A percentile compares a stretch with the other conserved stretches of the same genome.
phyloP scores from a whole-genome alignment of 37 sponge, comb jelly and placozoan genomes.

The Chondrosia reniformis region DNA sequence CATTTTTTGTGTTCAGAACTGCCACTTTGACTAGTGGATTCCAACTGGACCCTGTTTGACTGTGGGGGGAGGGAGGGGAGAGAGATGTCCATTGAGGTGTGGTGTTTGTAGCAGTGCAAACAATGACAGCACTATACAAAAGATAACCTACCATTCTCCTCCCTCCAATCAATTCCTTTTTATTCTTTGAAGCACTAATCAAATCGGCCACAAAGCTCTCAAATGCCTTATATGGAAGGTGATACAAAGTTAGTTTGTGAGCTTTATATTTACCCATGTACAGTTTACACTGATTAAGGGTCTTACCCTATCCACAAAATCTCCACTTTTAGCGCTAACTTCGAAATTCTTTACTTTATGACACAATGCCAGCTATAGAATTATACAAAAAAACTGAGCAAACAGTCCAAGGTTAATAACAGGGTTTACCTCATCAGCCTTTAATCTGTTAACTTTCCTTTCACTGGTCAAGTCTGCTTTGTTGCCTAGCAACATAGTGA shows the following conservation, averaged over 20 bases:
- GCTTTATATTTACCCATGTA: background rate
- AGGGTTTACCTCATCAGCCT: slow-evolving; percentile 8
- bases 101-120: too few species aligned
- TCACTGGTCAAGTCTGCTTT: background rate
- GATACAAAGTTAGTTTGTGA: background rate
- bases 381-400: background rate
- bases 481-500: slow-evolving; percentile 16
- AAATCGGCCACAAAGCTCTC: background rate
- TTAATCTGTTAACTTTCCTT: background rate
- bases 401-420: background rate
- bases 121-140: too few species aligned
- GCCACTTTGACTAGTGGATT: too few species aligned
- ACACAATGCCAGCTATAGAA: slow-evolving; percentile 21
- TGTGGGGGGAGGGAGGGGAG: too few species aligned
- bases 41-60: too few species aligned
- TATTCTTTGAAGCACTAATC: background rate
- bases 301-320: slow-evolving; percentile 60
- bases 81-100: too few species aligned
- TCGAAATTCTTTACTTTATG: slow-evolving; percentile 51
- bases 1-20: too few species aligned
- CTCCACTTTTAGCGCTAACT: slow-evolving; percentile 69
- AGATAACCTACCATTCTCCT: too few species aligned
- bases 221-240: background rate
- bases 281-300: background rate
- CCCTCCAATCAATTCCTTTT: too few species aligned